These are phyloP conservation scores for Eidolon dupreanum DNA, from an alignment of 2,797 vertebrate genomes.

Conservation along the genomic window DNA sequence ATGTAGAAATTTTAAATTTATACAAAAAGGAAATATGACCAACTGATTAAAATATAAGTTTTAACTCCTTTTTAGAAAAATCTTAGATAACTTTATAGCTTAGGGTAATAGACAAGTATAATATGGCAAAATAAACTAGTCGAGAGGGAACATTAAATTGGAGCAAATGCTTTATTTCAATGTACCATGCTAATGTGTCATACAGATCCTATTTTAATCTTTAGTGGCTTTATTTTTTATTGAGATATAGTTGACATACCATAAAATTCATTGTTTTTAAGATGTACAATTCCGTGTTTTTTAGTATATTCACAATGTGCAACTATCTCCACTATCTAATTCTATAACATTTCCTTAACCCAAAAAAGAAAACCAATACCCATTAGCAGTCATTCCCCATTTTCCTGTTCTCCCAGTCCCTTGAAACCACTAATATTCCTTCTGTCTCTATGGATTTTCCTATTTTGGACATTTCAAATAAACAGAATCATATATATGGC, in stretches of 20 bases:
- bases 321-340: neutral
- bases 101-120: neutral
- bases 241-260: constrained; percentile 6
- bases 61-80: neutral
- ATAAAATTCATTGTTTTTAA: constrained; percentile 16
- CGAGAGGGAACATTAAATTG: neutral
- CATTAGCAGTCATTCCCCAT: neutral
- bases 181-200: neutral
- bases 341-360: constrained; percentile 13
- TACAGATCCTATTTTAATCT: neutral
- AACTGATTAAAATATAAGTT: constrained; percentile 33
- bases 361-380: neutral
- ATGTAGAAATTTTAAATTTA: neutral
- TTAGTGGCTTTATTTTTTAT: constrained; percentile 4
- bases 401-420: neutral
- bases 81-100: neutral
- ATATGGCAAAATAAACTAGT: constrained; percentile 12
- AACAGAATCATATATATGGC: neutral
- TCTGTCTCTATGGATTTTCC: neutral
- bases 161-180: neutral
- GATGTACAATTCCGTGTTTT: neutral
- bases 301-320: neutral
- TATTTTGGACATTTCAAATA: neutral
- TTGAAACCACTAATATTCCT: neutral
- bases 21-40: neutral